Evolutionary conservation across 2,888 invertebrate genomes (phyloP).

Genomic region (Agrochola litura): DNA sequence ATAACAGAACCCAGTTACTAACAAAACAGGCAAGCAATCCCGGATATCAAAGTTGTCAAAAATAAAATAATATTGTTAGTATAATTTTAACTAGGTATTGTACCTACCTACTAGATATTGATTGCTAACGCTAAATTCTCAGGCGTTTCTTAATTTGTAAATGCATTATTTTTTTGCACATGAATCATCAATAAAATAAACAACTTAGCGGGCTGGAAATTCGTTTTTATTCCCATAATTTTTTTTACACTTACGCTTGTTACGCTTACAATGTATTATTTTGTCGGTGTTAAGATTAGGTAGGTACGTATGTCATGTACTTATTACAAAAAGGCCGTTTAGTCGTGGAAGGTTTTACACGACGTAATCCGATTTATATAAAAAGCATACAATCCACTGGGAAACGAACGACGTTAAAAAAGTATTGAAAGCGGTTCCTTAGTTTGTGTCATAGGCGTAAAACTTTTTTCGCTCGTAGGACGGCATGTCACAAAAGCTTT

Average conservation of each 20-base stretch:
- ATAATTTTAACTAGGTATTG: not conserved
- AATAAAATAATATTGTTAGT: not conserved
- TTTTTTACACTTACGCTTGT: not conserved
- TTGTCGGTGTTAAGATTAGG: conserved; percentile 24
- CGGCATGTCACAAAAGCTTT: conserved; percentile 81
- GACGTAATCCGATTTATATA: conserved; percentile 70
- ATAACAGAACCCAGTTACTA: not conserved
- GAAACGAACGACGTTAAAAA: conserved; percentile 69
- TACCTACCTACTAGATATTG: conserved; percentile 2
- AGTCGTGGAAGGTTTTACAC: conserved; percentile 14
- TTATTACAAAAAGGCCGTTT: conserved; percentile 28
- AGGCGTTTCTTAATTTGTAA: conserved; percentile 21
- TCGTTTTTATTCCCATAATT: not conserved
- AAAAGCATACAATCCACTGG: conserved; percentile 62
- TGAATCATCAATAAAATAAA: not conserved
- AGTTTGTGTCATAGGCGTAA: conserved; percentile 76
- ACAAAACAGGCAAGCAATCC: not conserved
- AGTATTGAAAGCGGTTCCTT: conserved; percentile 74
- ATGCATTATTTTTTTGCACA: not conserved
- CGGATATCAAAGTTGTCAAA: not conserved
- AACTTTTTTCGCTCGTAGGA: conserved; percentile 73
- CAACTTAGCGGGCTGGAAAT: not conserved
- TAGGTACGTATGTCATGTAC: not conserved
- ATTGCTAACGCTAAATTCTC: conserved; percentile 18
- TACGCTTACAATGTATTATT: conserved; percentile 16